phyloP scores from a whole-genome alignment of 92 coral and sea anemone species.

The Epizoanthus ramosus region DNA sequence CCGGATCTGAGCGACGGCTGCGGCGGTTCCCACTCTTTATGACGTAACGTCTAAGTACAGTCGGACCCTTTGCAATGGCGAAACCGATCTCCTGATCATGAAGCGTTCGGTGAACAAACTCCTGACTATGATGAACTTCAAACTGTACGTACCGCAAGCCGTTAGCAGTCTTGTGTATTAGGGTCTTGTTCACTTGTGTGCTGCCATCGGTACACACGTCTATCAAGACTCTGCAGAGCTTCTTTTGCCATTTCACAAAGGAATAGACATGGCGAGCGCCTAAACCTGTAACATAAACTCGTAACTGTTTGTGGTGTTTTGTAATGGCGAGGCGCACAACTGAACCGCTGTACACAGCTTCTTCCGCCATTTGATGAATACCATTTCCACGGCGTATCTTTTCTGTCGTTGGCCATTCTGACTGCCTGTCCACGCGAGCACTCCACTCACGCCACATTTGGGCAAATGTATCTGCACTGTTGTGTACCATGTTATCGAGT shows the following conservation, averaged over 20 bases:
- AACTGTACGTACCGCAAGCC: slow-evolving; percentile 30
- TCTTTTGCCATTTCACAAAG: neutral
- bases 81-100: slow-evolving; percentile 15
- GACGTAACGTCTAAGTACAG: slow-evolving; percentile 24
- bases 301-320: neutral
- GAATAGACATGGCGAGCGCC: neutral
- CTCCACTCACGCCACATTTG: slow-evolving; percentile 29
- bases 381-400: neutral
- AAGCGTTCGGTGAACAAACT: slow-evolving; percentile 19
- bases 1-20: slow-evolving; percentile 29
- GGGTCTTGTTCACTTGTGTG: slow-evolving; percentile 9
- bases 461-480: slow-evolving; percentile 16
- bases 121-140: slow-evolving; percentile 18
- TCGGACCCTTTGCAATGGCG: slow-evolving; percentile 16
- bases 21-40: slow-evolving; percentile 13
- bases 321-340: slow-evolving; percentile 18
- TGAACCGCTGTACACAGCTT: slow-evolving; percentile 10
- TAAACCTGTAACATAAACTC: neutral
- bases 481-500: slow-evolving; percentile 15
- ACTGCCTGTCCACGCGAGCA: neutral
- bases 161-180: neutral
- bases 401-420: slow-evolving; percentile 14
- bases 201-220: slow-evolving; percentile 27
- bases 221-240: slow-evolving; percentile 29
- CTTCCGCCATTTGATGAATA: neutral